Base-by-base conservation (phyloP, 2,888 invertebrate genomes). In the Polylopha cassiicola region DNA sequence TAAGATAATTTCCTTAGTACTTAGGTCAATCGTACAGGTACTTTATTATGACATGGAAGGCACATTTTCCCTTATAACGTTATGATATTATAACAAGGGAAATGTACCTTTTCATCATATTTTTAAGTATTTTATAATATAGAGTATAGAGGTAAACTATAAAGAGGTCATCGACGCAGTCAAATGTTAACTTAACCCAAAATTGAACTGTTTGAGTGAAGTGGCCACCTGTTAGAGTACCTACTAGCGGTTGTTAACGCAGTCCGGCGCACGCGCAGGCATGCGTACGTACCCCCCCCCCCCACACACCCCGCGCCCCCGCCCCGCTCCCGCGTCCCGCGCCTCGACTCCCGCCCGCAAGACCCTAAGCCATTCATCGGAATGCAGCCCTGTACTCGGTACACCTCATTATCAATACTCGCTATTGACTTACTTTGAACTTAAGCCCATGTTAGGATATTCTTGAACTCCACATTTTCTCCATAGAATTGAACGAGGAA, bases 201-300 rank as follows among this genome's bases (percentile, higher is more conserved):
- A 73, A 68, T 65, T 67, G 14, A 31, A 31, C 31, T 22, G 21
- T 22, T 31, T 6, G 58, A 54, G 56, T 65, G 54, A 51, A 59
- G 62, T 65, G 58, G 65, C 75, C 75, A 77, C 74, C 77, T 79
- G 73, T 78, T 73, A 67, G 72, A 69, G 68, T 72, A 67, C 53
- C 66, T 68, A 67, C 65, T 69, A 67, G 62, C 64, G 61, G 66
- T 61, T 70, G 70, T 66, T 68, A 64, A 61, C 61, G 63, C 61
- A 59, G 59, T 43, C 47, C 39, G 58, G 60, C 70, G 73, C 74
- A 76, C 78, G 78, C 79, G 77, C 73, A 72, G 76, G 77, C 73
- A 79, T 76, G 73, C 70, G 70, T 65, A 60, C 64, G 58, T 53
- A 58, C 51, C 54, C 46, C 45, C 46, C 41, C 43, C 46, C 34